phyloP scores from a whole-genome alignment of 2,797 vertebrate species.

The Psittacula echo region DNA sequence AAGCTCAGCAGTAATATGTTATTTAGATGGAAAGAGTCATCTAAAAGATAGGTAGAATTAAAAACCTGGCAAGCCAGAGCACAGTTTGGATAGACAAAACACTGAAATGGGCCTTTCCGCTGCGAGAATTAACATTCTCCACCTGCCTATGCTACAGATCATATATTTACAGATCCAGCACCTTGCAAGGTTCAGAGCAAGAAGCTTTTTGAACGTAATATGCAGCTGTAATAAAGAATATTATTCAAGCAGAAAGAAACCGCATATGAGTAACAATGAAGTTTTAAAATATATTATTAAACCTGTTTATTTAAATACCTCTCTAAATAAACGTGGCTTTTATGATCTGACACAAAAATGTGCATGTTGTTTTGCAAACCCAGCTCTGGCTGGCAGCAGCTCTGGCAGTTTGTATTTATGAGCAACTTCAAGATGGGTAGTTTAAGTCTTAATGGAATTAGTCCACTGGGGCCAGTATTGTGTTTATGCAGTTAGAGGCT shows the following conservation, averaged over 20 bases:
- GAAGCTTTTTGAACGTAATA: slow-evolving; percentile 4
- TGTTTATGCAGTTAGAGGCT: slow-evolving; percentile 62
- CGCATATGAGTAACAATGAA: neutral
- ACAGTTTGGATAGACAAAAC: neutral
- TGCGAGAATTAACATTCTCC: neutral
- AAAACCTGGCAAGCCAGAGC: neutral
- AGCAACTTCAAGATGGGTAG: slow-evolving; percentile 50
- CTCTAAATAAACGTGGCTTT: slow-evolving; percentile 36
- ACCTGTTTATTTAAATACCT: slow-evolving; percentile 22
- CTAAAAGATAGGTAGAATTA: slow-evolving; percentile 32
- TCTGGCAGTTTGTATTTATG: slow-evolving; percentile 58
- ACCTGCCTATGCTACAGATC: neutral
- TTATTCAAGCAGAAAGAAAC: neutral
- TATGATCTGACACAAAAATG: neutral
- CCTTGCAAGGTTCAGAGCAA: neutral
- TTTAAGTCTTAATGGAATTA: slow-evolving; percentile 70
- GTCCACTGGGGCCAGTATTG: slow-evolving; percentile 52
- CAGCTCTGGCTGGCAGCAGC: neutral
- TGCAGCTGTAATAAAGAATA: slow-evolving; percentile 4
- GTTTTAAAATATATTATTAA: slow-evolving; percentile 26
- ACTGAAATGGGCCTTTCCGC: neutral
- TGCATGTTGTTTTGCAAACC: slow-evolving; percentile 23
- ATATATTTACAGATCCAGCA: neutral
- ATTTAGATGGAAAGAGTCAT: slow-evolving; percentile 63
- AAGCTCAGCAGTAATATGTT: slow-evolving; percentile 61